phyloP scores from a whole-genome alignment of 2,113 vertebrate genomes.

The Aldabrachelys gigantea region DNA sequence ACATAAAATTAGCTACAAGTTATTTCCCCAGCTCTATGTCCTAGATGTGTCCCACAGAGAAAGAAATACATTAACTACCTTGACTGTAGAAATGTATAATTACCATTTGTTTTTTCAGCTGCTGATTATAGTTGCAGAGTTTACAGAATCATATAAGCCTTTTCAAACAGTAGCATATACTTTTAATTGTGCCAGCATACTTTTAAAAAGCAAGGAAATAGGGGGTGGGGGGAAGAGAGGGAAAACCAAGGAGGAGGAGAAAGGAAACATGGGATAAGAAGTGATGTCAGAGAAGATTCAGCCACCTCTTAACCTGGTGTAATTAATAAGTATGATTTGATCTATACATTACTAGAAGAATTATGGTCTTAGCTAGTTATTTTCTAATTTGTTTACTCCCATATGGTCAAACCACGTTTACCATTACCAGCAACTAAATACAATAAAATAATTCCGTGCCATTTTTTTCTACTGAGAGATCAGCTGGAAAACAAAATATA shows the following conservation, averaged over 20 bases:
- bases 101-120: neutral
- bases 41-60: neutral
- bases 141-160: neutral
- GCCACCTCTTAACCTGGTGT: neutral
- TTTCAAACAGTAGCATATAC: neutral
- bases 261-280: neutral
- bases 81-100: neutral
- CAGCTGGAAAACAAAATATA: conserved; percentile 60
- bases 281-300: neutral
- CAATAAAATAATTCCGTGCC: conserved; percentile 12
- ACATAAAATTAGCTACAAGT: neutral
- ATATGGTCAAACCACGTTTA: conserved; percentile 25
- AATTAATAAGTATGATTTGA: neutral
- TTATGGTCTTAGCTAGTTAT: neutral
- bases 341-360: neutral
- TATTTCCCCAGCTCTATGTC: neutral
- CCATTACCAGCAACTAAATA: neutral
- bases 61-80: neutral
- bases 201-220: neutral
- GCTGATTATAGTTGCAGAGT: neutral
- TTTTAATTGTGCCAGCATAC: neutral
- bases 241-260: neutral
- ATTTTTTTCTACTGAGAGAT: conserved; percentile 46
- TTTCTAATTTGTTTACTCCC: conserved; percentile 28
- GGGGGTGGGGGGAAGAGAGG: no score